Base-by-base conservation (phyloP, 2,888 invertebrate species). In the Plagiodera versicolora region DNA sequence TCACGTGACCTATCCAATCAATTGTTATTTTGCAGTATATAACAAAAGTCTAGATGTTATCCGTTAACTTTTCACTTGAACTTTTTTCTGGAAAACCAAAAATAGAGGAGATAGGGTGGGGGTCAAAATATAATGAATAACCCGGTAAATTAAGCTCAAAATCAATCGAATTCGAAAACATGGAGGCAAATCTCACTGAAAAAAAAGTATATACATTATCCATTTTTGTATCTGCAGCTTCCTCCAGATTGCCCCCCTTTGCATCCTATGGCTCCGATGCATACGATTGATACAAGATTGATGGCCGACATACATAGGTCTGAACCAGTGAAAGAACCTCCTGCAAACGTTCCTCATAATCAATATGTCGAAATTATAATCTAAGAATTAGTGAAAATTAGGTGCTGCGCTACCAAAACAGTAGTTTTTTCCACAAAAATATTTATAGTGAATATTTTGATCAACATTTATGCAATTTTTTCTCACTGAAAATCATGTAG, bases 301-400 rank as follows among this genome's bases (percentile, higher is more conserved):
- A 65, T 78, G 58, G 70, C 71, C 8, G 77, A 77, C 35, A 69
- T 77, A 64, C 69, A 70, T 46, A 67, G 75, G 66, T 72, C 73
- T 5, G 77, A 77, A 20, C 74, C 73, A 48, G 76, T 77, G 28
- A 77, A 78, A 56, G 76, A 77, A 58, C 65, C 69, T 45, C 70
- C 77, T 67, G 73, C 74, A 52, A 75, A 72, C 63, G 74, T 77
- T 61, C 74, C 70, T 30, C 76, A 70, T 19, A 79, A 75, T 72
- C 77, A 77, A 67, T 79, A 78, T 67, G 78, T 79, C 48, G 79
- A 79, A 68, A 72, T 79, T 60, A 76, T 78, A 57, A 79, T 79
- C 65, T 78, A 74, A 71, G 64, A 35, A 35, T 61, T 51, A 52
- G 17, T 45, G 16, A 35, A 11, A 47, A 20, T n/a, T 30, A 44